Evolutionary conservation across 2,113 vertebrate species (phyloP).

Genomic region (Gavialis gangeticus): DNA sequence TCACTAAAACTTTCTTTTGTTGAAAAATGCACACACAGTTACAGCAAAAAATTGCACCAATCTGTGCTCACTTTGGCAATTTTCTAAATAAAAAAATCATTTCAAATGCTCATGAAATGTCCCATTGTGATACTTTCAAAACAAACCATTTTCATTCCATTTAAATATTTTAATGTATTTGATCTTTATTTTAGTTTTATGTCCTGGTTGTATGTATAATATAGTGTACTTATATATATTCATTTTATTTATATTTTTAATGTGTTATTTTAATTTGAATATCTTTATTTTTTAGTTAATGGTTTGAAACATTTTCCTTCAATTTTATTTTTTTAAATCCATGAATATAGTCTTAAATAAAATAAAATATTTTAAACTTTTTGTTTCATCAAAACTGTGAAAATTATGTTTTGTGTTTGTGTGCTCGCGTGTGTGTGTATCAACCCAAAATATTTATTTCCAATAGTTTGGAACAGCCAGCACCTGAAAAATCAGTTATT

Average conservation of each 20-base stretch:
- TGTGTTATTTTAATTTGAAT: too few relatives aligned
- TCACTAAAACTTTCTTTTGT: not conserved
- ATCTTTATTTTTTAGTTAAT: too few relatives aligned
- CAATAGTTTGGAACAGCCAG: not conserved
- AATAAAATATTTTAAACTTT: not conserved
- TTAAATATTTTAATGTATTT: too few relatives aligned
- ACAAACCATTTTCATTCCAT: not conserved
- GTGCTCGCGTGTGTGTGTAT: not conserved
- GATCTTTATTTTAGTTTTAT: too few relatives aligned
- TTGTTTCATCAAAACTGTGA: accelerated
- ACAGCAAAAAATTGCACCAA: not conserved
- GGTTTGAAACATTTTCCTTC: not conserved
- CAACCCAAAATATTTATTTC: not conserved
- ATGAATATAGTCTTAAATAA: not conserved
- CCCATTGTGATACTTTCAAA: not conserved
- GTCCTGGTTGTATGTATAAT: too few relatives aligned
- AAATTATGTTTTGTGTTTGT: not conserved
- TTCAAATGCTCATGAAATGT: not conserved
- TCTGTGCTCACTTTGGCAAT: not conserved
- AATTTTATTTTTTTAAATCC: not conserved
- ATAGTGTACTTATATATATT: too few relatives aligned
- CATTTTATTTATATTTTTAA: too few relatives aligned
- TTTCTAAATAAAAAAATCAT: not conserved
- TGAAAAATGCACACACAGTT: not conserved
- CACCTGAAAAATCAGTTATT: not conserved